These are phyloP conservation scores for Pseudobourletiella spinata DNA, from an alignment of 1,140 invertebrate species.

Conservation along the genomic window DNA sequence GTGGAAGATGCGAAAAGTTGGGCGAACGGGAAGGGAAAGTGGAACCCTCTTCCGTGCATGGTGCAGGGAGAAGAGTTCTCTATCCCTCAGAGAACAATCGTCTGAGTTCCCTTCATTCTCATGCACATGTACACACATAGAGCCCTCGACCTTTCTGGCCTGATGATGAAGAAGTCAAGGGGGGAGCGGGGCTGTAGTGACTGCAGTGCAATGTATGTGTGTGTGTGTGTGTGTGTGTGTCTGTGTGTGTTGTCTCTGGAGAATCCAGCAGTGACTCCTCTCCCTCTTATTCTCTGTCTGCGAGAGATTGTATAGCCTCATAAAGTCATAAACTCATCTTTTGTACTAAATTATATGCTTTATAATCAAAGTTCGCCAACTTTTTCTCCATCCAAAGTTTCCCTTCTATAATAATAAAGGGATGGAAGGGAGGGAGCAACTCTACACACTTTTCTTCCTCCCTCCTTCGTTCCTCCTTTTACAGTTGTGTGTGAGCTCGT, in stretches of 20 bases:
- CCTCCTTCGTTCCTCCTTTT: too few relatives aligned
- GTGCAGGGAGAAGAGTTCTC: too few relatives aligned
- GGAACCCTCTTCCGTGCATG: too few relatives aligned
- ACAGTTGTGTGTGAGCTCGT: too few relatives aligned
- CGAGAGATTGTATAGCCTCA: neutral
- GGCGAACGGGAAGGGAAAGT: too few relatives aligned
- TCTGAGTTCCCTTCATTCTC: too few relatives aligned
- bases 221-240: too few relatives aligned
- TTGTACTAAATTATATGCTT: slow-evolving; percentile 19
- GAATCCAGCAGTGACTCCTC: neutral
- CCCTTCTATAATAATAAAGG: slow-evolving; percentile 3
- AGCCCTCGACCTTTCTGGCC: neutral
- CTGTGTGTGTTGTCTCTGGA: neutral
- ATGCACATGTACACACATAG: neutral
- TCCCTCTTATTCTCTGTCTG: too few relatives aligned
- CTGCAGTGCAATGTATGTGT: too few relatives aligned
- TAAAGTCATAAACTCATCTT: slow-evolving; percentile 17
- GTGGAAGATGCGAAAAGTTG: too few relatives aligned
- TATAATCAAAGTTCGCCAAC: slow-evolving; percentile 21
- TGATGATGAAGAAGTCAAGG: neutral
- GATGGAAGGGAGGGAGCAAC: neutral
- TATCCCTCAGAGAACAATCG: too few relatives aligned
- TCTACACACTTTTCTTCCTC: neutral
- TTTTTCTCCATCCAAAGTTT: slow-evolving; percentile 9
- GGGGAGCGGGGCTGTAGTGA: too few relatives aligned